Evolutionary conservation across 1,140 invertebrate genomes (phyloP).

Genomic region (Ceratosolen fusciceps): DNA sequence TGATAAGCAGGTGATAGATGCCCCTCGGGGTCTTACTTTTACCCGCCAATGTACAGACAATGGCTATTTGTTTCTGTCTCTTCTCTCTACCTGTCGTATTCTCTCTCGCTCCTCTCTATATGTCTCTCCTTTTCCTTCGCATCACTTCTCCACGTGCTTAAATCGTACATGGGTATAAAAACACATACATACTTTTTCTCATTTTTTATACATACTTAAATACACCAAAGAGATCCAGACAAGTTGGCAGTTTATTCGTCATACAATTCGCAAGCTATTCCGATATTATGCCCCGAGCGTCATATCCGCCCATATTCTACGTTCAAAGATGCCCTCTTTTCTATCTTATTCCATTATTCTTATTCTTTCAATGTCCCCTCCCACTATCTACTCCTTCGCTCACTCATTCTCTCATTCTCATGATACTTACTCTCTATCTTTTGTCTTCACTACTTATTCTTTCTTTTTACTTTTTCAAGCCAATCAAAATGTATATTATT

Average conservation of each 20-base stretch:
- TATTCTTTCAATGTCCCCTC: background rate
- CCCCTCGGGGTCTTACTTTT: conserved; percentile 62
- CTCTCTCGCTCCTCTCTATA: background rate
- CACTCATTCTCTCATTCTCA: background rate
- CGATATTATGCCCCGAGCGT: conserved; percentile 23
- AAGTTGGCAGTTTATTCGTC: conserved; percentile 23
- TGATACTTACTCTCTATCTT: background rate
- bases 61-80: conserved; percentile 71
- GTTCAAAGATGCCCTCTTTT: too few species aligned
- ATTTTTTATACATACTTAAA: conserved; percentile 9
- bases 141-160: too few species aligned
- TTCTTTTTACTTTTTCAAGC: background rate
- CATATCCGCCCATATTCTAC: conserved; percentile 46
- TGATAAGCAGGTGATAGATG: conserved; percentile 74
- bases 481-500: conserved; percentile 13
- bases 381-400: background rate
- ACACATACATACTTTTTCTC: background rate
- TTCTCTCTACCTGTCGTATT: background rate
- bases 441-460: background rate
- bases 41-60: conserved; percentile 62
- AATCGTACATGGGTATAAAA: background rate
- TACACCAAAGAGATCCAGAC: background rate
- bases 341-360: too few species aligned
- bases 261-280: conserved; percentile 12
- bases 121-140: background rate